These are phyloP conservation scores for Hirudinaria manillensis DNA, from an alignment of 2,888 invertebrate species.

Conservation along the genomic window DNA sequence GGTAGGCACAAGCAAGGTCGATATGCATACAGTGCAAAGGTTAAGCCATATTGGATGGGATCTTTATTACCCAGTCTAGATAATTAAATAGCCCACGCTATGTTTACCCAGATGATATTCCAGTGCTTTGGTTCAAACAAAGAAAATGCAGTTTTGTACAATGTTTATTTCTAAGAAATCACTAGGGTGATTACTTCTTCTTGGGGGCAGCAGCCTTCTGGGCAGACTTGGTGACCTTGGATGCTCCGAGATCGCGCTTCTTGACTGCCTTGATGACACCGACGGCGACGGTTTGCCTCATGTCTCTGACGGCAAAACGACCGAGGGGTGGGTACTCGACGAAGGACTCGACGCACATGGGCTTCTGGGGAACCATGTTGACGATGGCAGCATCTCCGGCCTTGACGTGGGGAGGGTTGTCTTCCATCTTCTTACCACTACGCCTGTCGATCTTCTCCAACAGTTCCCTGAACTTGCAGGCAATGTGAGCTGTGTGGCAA, in stretches of 20 bases:
- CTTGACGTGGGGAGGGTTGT: constrained; percentile 82
- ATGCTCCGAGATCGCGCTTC: constrained; percentile 83
- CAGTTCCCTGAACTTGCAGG: constrained; percentile 97
- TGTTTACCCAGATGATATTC: no score
- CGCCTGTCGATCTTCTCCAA: constrained; percentile 98
- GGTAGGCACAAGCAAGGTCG: no score
- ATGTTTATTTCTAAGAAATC: no score
- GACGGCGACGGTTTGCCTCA: constrained; percentile 97
- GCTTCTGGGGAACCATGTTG: constrained; percentile 84
- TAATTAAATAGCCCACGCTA: no score
- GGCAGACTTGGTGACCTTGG: constrained; percentile 98
- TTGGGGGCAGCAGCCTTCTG: constrained; percentile 69
- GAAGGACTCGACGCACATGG: constrained; percentile 97
- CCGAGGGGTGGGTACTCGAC: constrained; percentile 92
- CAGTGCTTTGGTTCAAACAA: no score
- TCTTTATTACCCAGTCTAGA: no score
- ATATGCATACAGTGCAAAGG: no score
- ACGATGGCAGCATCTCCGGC: constrained; percentile 95
- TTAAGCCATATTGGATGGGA: no score
- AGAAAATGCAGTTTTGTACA: no score
- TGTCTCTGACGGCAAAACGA: constrained; percentile 97
- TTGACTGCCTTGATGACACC: constrained; percentile 76
- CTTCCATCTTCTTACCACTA: constrained; percentile 69
- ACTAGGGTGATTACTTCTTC: constrained; percentile 17
- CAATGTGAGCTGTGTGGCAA: constrained; percentile 99